These are phyloP conservation scores for Lathronympha strigana DNA, from an alignment of 2,888 invertebrate species.

Conservation along the genomic window DNA sequence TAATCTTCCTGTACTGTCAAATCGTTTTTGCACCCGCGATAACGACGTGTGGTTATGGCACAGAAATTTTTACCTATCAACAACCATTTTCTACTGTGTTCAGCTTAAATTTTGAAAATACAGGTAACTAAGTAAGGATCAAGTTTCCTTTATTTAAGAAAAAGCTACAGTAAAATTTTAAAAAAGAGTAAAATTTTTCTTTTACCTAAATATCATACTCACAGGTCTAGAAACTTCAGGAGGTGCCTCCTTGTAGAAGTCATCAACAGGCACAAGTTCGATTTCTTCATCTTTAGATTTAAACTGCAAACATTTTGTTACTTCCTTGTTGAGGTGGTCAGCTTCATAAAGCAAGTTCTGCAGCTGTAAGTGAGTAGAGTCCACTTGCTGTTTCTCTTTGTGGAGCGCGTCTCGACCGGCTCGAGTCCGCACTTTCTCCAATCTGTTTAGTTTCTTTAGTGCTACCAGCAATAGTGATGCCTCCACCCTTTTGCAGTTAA, in stretches of 20 bases:
- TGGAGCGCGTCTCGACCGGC: conserved; percentile 91
- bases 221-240: conserved; percentile 87
- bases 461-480: conserved; percentile 91
- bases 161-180: background rate
- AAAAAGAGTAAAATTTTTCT: background rate
- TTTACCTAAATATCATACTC: conserved; percentile 55
- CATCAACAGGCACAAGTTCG: conserved; percentile 92
- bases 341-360: conserved; percentile 98
- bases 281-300: conserved; percentile 98
- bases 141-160: too few relatives aligned
- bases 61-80: too few relatives aligned
- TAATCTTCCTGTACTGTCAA: too few relatives aligned
- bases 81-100: too few relatives aligned
- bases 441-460: conserved; percentile 94
- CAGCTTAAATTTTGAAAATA: too few relatives aligned
- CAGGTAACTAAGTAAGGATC: too few relatives aligned
- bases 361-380: conserved; percentile 94
- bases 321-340: conserved; percentile 96
- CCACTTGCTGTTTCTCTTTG: conserved; percentile 94
- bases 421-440: conserved; percentile 94
- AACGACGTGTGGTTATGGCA: too few relatives aligned
- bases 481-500: conserved; percentile 87
- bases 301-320: conserved; percentile 96
- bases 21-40: too few relatives aligned
- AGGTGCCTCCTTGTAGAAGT: conserved; percentile 93